Percentiles rank a stretch among this genome's conserved stretches.
Conservation (phyloP, 2,888 invertebrate genomes). For the Drosophila siamana region DNA sequence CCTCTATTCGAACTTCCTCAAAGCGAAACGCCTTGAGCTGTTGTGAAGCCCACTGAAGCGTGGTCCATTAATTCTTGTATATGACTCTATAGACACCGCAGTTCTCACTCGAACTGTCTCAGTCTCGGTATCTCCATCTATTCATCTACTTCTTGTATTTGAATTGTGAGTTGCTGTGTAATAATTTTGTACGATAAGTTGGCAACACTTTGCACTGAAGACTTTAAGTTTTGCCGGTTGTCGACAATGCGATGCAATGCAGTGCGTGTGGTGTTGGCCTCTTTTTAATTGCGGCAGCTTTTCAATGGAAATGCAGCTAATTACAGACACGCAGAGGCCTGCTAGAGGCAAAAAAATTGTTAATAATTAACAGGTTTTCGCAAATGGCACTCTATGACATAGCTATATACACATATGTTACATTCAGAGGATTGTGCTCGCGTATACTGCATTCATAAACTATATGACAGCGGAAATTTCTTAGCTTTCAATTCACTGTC, state of each 20-base stretch:
- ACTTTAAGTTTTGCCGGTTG: slow-evolving; percentile 56
- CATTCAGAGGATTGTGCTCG: background rate
- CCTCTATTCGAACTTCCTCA: slow-evolving; percentile 42
- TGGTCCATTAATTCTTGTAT: slow-evolving; percentile 46
- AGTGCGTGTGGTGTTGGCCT: slow-evolving; percentile 48
- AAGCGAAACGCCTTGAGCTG: slow-evolving; percentile 11
- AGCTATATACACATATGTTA: slow-evolving; percentile 6
- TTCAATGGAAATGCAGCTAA: slow-evolving; percentile 81
- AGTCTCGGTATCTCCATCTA: background rate
- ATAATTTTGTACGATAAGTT: slow-evolving; percentile 82
- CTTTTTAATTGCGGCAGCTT: slow-evolving; percentile 72
- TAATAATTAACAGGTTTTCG: slow-evolving; percentile 82
- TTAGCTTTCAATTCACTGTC: slow-evolving; percentile 13
- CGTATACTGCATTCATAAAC: background rate
- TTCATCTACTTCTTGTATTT: background rate
- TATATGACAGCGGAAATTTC: slow-evolving; percentile 52
- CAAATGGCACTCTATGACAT: slow-evolving; percentile 44
- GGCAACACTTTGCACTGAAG: slow-evolving; percentile 77
- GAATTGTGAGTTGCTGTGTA: slow-evolving; percentile 57
- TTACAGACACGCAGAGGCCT: slow-evolving; percentile 71
- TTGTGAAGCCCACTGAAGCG: slow-evolving; percentile 38
- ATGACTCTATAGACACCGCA: slow-evolving; percentile 7
- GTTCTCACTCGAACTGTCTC: background rate
- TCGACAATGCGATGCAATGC: slow-evolving; percentile 30
- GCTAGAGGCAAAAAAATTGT: slow-evolving; percentile 72